These are phyloP conservation scores for Batillaria attramentaria DNA, from an alignment of 1,140 invertebrate species.

Conservation along the genomic window DNA sequence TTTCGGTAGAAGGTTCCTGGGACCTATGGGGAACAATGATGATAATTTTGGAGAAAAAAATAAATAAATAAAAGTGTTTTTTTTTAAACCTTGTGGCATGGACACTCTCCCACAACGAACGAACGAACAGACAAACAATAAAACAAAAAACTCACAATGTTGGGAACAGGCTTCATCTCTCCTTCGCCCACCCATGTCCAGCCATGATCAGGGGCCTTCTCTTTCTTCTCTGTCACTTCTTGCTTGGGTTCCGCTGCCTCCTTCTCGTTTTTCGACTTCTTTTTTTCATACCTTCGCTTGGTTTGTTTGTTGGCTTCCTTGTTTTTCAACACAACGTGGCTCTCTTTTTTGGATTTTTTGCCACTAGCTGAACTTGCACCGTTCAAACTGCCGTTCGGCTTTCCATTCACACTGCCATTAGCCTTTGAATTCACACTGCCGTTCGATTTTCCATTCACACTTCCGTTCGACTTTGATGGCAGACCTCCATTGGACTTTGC, in stretches of 20 bases:
- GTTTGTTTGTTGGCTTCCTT: conserved; percentile 18
- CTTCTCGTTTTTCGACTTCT: conserved; percentile 26
- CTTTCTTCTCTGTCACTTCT: conserved; percentile 30
- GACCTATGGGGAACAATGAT: too few species aligned
- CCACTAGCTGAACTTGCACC: too few species aligned
- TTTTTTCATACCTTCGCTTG: conserved; percentile 19
- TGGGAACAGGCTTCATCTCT: conserved; percentile 41
- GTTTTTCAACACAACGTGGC: conserved; percentile 20
- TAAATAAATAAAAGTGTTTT: too few species aligned
- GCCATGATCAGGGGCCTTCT: conserved; percentile 41
- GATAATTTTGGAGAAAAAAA: too few species aligned
- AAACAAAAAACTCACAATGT: conserved; percentile 40
- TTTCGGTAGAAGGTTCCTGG: too few species aligned
- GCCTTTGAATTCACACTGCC: neutral
- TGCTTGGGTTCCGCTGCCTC: conserved; percentile 4
- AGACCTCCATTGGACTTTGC: conserved; percentile 7
- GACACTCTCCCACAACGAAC: neutral
- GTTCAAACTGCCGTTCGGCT: neutral
- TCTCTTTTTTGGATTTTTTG: conserved; percentile 36
- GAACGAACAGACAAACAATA: too few species aligned
- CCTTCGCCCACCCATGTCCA: conserved; percentile 54
- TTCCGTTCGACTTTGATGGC: neutral
- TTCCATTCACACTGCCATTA: neutral
- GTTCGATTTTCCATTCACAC: neutral
- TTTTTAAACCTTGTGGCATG: neutral